Evolutionary conservation across 2,888 invertebrate species (phyloP).

Genomic region (Catocala nupta): DNA sequence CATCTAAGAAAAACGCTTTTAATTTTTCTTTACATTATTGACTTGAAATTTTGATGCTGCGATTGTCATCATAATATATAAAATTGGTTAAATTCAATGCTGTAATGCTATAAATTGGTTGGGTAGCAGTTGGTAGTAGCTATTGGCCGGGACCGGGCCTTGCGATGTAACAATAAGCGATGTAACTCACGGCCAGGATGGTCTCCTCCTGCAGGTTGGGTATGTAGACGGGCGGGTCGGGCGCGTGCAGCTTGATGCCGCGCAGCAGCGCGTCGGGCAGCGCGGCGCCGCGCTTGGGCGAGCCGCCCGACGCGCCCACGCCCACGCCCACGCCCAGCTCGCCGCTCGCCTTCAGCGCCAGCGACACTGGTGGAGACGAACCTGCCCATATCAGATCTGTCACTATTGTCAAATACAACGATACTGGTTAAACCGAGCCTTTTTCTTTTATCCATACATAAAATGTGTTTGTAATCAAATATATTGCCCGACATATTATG

Average conservation of each 20-base stretch:
- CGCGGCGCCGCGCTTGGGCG: slow-evolving; percentile 81
- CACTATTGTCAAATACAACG: slow-evolving; percentile 9
- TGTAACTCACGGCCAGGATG: slow-evolving; percentile 93
- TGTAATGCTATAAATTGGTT: too few species aligned
- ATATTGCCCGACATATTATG: too few species aligned
- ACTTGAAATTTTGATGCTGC: too few species aligned
- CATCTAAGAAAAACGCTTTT: too few species aligned
- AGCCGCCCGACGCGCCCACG: slow-evolving; percentile 84
- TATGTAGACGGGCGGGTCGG: slow-evolving; percentile 90
- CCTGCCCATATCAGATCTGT: slow-evolving; percentile 52
- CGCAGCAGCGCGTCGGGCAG: slow-evolving; percentile 82
- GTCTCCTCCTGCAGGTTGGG: slow-evolving; percentile 98
- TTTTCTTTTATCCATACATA: too few species aligned
- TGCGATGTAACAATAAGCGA: too few species aligned
- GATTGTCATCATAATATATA: too few species aligned
- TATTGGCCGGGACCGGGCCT: too few species aligned
- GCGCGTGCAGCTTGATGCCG: slow-evolving; percentile 81
- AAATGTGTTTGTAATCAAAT: too few species aligned
- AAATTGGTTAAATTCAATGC: too few species aligned
- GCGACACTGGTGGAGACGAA: slow-evolving; percentile 77
- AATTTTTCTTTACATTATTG: too few species aligned
- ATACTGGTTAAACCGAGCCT: background rate
- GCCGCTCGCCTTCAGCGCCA: slow-evolving; percentile 85
- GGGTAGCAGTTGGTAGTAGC: too few species aligned
- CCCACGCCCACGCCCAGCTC: slow-evolving; percentile 79